Base-by-base conservation (phyloP, 2,113 vertebrate genomes). In the Neoarius graeffei region DNA sequence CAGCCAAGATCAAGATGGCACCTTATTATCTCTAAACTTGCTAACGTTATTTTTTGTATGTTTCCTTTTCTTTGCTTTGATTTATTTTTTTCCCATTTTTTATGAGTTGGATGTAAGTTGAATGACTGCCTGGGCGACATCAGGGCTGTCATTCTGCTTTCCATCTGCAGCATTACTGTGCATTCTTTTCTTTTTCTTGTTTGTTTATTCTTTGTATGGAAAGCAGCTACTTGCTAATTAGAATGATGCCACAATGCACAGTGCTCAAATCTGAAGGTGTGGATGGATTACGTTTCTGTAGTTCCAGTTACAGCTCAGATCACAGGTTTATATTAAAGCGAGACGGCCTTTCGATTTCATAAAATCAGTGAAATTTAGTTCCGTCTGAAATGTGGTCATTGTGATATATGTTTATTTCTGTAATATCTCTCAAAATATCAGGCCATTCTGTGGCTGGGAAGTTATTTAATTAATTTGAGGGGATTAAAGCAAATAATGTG, bases 11-110 rank as follows among this genome's bases (percentile, higher is more conserved):
- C 14, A 25, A 25, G 19, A 69, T 9, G 3, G 20, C 54, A 60
- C 13, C 48, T 64, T 25, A 66, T 13, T n/a, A 30, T 15, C 35
- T 66, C 15, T 30, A 52, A 79, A 54, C 74, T 54, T 20, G 25
- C n/a, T 6, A 56, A 67, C n/a, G 15, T 27, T n/a, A 80, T 48
- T 81, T 67, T 59, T 81, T 67, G n/a, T 52, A n/a, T 86, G 73
- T 62, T 79, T 81, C 27, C 50, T n/a, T 81, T 19, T 19, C 17
- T 52, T n/a, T 19, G 52, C 15, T 25, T 66, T 57, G 42, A 42
- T 42, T 42, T 42, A 42, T 42, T 42, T 42, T 67, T 52, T 19
- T 20, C 15, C 15, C 10, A 54, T 13, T 9, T 42, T 64, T 27
- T 48, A 52, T 27, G 73, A 79, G 35, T 30, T 15, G 57, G 48